These are phyloP conservation scores for Tricholaema leucomelas DNA, from an alignment of 2,113 vertebrate genomes.

Conservation along the genomic window DNA sequence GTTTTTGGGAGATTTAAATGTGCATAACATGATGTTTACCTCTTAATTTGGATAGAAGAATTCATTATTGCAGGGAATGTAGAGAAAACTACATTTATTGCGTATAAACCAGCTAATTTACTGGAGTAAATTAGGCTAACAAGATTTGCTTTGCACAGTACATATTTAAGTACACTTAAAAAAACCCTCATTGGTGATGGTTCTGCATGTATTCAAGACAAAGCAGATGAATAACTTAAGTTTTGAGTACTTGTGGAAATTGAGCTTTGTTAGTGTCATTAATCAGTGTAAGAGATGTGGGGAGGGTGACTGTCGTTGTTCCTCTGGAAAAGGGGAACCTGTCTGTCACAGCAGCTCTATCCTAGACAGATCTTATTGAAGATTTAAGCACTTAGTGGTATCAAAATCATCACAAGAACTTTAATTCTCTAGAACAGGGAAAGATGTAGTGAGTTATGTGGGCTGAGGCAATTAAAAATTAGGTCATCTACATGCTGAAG, in stretches of 20 bases:
- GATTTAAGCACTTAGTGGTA: not conserved
- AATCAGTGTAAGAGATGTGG: not conserved
- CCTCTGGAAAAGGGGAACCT: fast-evolving
- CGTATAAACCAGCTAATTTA: constrained; percentile 72
- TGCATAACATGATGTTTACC: constrained; percentile 59
- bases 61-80: constrained; percentile 57
- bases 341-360: not conserved
- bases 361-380: not conserved
- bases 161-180: constrained; percentile 60
- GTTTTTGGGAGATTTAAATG: constrained; percentile 68
- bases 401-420: not conserved
- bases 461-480: constrained; percentile 14
- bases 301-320: not conserved
- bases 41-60: constrained; percentile 61
- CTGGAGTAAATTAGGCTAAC: constrained; percentile 75
- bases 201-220: constrained; percentile 8
- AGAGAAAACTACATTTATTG: constrained; percentile 64
- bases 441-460: not conserved
- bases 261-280: not conserved
- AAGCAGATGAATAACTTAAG: constrained; percentile 56
- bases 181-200: constrained; percentile 26
- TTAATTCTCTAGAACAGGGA: not conserved
- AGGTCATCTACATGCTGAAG: constrained; percentile 8
- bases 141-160: constrained; percentile 62
- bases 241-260: not conserved